These are phyloP conservation scores for Corythaixoides concolor DNA, from an alignment of 2,113 vertebrate genomes.

Conservation along the genomic window DNA sequence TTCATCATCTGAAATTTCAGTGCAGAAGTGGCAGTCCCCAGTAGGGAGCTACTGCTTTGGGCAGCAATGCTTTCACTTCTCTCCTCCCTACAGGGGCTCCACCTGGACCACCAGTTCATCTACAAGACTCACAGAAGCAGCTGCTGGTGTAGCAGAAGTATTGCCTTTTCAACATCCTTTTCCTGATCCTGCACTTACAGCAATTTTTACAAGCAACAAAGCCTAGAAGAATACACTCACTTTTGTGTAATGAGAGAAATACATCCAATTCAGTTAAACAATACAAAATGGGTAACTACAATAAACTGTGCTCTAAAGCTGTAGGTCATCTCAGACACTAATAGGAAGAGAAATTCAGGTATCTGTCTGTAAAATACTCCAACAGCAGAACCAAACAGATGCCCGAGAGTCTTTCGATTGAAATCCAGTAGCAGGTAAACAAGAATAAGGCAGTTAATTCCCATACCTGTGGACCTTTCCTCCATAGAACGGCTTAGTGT, in stretches of 20 bases:
- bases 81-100: neutral
- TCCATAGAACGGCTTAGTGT: conserved; percentile 96
- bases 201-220: neutral
- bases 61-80: fast-evolving
- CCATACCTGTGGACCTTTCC: conserved; percentile 93
- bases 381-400: neutral
- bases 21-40: neutral
- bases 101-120: neutral
- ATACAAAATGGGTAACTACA: neutral
- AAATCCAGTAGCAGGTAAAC: neutral
- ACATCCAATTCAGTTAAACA: neutral
- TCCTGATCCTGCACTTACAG: neutral
- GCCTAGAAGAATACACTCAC: neutral
- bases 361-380: neutral
- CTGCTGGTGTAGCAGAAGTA: neutral
- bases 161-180: fast-evolving
- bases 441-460: neutral
- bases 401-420: neutral
- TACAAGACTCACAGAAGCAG: neutral
- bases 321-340: neutral
- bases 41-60: neutral
- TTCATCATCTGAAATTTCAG: neutral
- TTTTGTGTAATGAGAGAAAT: neutral
- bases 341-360: neutral
- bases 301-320: neutral